Evolutionary conservation across 2,113 vertebrate species (phyloP).

Genomic region (Brachypodius melanocephalos): DNA sequence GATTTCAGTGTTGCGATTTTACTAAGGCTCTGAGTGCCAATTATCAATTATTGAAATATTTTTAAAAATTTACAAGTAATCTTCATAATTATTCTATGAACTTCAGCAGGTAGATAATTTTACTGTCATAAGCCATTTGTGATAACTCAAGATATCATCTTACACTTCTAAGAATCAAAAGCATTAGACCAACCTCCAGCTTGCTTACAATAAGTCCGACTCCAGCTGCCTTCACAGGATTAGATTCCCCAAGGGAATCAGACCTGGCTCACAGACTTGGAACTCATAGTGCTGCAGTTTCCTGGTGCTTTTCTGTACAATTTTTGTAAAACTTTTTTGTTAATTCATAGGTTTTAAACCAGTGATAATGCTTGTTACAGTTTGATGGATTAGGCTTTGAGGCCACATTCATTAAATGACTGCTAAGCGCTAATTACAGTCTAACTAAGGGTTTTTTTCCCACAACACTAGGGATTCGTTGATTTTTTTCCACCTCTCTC

Average conservation of each 20-base stretch:
- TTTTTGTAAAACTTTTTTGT: neutral
- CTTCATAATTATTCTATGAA: neutral
- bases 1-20: neutral
- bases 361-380: neutral
- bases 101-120: neutral
- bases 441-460: slow-evolving; percentile 10
- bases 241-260: neutral
- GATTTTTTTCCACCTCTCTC: neutral
- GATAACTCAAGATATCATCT: neutral
- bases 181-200: neutral
- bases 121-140: neutral
- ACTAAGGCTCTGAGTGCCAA: neutral
- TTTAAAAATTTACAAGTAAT: neutral
- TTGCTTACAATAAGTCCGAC: neutral
- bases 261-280: neutral
- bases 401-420: slow-evolving; percentile 18
- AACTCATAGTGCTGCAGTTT: neutral
- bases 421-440: slow-evolving; percentile 30
- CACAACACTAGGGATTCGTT: neutral
- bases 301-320: neutral
- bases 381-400: slow-evolving; percentile 40
- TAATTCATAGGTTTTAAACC: neutral
- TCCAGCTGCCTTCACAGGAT: neutral
- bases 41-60: neutral
- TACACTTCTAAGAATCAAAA: neutral